These are phyloP conservation scores for Leucosticte australis DNA, from an alignment of 2,113 vertebrate genomes.

Conservation along the genomic window DNA sequence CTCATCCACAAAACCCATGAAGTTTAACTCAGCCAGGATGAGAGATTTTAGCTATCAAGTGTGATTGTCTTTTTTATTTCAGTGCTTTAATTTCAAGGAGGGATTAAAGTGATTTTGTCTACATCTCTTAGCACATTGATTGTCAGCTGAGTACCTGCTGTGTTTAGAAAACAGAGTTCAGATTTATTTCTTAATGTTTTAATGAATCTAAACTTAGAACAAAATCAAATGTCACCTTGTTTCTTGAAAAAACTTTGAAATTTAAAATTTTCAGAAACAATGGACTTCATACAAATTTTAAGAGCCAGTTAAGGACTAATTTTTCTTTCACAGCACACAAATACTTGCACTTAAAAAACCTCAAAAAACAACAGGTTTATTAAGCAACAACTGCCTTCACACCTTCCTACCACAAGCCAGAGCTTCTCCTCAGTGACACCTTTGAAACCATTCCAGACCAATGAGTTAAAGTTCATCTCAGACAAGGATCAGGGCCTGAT, in stretches of 20 bases:
- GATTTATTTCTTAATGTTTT: background rate
- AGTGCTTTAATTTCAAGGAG: background rate
- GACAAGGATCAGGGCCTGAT: background rate
- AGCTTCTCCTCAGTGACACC: background rate
- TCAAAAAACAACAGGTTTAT: background rate
- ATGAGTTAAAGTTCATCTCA: background rate
- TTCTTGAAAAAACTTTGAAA: background rate
- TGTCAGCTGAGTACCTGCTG: background rate
- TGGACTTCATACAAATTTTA: background rate
- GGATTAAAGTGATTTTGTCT: background rate
- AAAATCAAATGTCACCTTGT: background rate
- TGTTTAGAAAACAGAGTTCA: background rate
- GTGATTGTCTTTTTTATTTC: background rate
- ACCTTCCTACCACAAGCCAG: background rate
- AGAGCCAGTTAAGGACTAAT: background rate
- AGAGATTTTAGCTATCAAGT: background rate
- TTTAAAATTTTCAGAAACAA: background rate
- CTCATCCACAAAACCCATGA: background rate
- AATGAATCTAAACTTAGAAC: background rate
- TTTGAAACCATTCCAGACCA: background rate
- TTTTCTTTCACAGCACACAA: background rate
- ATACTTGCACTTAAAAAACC: background rate
- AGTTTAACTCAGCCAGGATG: background rate
- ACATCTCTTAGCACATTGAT: accelerated
- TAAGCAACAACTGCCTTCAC: background rate